phyloP scores from a whole-genome alignment of 2,888 invertebrate genomes.

The Trichopria drosophilae region DNA sequence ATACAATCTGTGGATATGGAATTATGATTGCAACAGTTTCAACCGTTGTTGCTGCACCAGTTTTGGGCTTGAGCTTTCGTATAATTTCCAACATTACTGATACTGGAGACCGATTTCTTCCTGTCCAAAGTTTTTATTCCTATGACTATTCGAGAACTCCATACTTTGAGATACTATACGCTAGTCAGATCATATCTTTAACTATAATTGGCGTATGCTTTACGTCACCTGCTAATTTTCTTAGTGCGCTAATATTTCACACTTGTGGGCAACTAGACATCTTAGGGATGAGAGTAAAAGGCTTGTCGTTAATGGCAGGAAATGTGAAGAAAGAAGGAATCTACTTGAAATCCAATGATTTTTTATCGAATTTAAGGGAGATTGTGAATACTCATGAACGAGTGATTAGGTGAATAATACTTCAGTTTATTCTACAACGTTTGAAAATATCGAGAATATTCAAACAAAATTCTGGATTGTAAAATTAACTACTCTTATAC shows the following conservation, averaged over 20 bases:
- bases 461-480: too few species aligned
- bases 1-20: slow-evolving; percentile 11
- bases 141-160: background rate
- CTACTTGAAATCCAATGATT: too few species aligned
- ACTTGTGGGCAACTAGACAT: slow-evolving; percentile 19
- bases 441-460: too few species aligned
- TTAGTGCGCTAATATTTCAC: slow-evolving; percentile 25
- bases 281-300: too few species aligned
- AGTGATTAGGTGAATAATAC: too few species aligned
- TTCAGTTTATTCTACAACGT: too few species aligned
- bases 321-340: too few species aligned
- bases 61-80: slow-evolving; percentile 3
- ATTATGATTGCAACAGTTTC: too few species aligned
- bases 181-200: background rate
- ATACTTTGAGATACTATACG: background rate
- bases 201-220: background rate
- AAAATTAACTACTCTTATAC: too few species aligned
- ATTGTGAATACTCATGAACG: too few species aligned
- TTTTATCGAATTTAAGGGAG: too few species aligned
- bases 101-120: background rate
- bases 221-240: slow-evolving; percentile 14
- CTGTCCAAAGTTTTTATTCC: slow-evolving; percentile 5
- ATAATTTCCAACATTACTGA: slow-evolving; percentile 17
- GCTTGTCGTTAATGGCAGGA: too few species aligned
- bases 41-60: background rate